Percentiles rank a stretch among this genome's conserved stretches.
Evolutionary conservation across 2,797 vertebrate species (phyloP).

Genomic region (Siniperca scherzeri): DNA sequence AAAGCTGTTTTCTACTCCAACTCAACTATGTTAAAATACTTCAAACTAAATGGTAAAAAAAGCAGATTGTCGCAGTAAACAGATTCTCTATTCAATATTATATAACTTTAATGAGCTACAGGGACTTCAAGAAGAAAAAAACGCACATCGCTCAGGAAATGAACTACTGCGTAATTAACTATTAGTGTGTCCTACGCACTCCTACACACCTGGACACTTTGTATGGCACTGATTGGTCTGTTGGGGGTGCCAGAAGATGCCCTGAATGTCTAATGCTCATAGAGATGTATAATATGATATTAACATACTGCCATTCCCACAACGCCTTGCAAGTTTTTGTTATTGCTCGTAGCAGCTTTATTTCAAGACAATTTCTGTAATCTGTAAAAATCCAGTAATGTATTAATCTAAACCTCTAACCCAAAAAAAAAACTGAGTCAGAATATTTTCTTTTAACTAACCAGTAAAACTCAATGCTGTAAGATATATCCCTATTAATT

Average conservation of each 20-base stretch:
- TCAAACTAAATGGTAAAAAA: background rate
- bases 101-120: background rate
- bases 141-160: background rate
- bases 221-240: background rate
- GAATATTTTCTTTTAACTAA: background rate
- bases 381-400: conserved; percentile 8
- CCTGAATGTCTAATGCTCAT: background rate
- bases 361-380: background rate
- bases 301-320: background rate
- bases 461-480: background rate
- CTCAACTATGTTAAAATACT: background rate
- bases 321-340: background rate
- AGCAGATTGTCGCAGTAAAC: background rate
- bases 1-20: background rate
- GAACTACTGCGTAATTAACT: background rate
- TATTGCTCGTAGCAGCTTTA: background rate
- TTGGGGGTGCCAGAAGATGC: background rate
- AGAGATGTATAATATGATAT: too few relatives aligned
- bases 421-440: background rate
- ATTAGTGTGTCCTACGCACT: background rate
- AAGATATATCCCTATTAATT: conserved; percentile 9
- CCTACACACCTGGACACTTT: background rate
- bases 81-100: background rate
- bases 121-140: too few relatives aligned
- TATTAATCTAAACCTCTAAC: background rate